Evolutionary conservation across 2,797 vertebrate genomes (phyloP).

Genomic region (Anisognathus igniventris): DNA sequence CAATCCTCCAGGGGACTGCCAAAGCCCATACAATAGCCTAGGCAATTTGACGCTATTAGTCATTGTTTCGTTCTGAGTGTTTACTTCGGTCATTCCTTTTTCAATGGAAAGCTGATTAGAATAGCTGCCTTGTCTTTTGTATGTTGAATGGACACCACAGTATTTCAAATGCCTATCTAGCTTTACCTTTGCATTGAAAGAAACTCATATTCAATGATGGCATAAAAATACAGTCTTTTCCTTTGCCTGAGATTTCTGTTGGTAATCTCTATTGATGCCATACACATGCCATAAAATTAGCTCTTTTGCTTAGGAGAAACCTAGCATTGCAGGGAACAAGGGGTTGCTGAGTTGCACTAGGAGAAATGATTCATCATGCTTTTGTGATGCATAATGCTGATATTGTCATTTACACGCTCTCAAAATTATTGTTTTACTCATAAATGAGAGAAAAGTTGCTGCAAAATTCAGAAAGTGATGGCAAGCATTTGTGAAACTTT

Average conservation of each 20-base stretch:
- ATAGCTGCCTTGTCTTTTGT: background rate
- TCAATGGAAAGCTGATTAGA: conserved; percentile 5
- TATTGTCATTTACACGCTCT: background rate
- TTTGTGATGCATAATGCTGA: background rate
- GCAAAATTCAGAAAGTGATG: background rate
- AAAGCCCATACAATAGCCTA: background rate
- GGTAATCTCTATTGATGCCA: background rate
- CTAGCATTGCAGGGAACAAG: background rate
- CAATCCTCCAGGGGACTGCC: background rate
- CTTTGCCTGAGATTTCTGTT: background rate
- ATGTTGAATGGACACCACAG: background rate
- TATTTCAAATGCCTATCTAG: background rate
- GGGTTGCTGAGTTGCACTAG: background rate
- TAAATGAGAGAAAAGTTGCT: background rate
- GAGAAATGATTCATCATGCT: background rate
- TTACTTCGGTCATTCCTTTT: conserved; percentile 1
- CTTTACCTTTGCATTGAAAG: conserved; percentile 27
- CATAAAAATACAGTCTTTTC: background rate
- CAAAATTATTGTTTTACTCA: background rate
- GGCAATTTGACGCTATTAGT: background rate
- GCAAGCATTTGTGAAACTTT: background rate
- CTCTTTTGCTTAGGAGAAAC: background rate
- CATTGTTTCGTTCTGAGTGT: conserved; percentile 2
- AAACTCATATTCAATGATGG: background rate
- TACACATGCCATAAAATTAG: background rate